A percentile compares a stretch with the other conserved stretches of the same genome.
Evolutionary conservation across 2,113 vertebrate species (phyloP).

Genomic region (Malurus cyaneus): DNA sequence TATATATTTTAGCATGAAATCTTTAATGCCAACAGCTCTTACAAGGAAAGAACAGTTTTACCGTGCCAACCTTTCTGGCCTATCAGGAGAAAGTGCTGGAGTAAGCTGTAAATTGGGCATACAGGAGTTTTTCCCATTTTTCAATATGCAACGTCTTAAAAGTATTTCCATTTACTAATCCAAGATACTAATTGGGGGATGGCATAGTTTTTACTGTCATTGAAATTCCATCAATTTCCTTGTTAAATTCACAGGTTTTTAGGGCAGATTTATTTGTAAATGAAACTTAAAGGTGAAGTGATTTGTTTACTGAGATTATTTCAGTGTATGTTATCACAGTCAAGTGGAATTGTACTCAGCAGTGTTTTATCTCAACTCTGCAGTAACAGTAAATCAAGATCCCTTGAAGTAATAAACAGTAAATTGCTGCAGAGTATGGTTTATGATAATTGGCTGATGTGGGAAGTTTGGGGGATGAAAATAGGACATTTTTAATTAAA

Average conservation of each 20-base stretch:
- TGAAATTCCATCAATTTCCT: background rate
- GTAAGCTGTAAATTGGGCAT: background rate
- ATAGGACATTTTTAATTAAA: background rate
- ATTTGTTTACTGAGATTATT: background rate
- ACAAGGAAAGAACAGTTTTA: background rate
- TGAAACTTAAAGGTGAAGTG: background rate
- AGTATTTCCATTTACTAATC: background rate
- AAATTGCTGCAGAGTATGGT: background rate
- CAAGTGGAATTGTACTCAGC: background rate
- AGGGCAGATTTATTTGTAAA: background rate
- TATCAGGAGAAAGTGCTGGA: background rate
- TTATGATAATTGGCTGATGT: background rate
- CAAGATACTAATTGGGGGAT: background rate
- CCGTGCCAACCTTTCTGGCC: fast-evolving
- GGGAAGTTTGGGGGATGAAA: background rate
- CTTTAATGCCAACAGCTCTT: background rate
- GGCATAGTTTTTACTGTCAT: background rate
- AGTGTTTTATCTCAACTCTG: background rate
- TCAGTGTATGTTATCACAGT: background rate
- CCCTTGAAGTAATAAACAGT: background rate
- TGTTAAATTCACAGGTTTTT: background rate
- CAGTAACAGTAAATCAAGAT: background rate
- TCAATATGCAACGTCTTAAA: background rate
- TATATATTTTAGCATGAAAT: background rate
- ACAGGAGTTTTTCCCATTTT: background rate